Percentiles rank a stretch among this genome's conserved stretches.
phyloP scores from a whole-genome alignment of 2,797 vertebrate genomes.

The Chelon labrosus region DNA sequence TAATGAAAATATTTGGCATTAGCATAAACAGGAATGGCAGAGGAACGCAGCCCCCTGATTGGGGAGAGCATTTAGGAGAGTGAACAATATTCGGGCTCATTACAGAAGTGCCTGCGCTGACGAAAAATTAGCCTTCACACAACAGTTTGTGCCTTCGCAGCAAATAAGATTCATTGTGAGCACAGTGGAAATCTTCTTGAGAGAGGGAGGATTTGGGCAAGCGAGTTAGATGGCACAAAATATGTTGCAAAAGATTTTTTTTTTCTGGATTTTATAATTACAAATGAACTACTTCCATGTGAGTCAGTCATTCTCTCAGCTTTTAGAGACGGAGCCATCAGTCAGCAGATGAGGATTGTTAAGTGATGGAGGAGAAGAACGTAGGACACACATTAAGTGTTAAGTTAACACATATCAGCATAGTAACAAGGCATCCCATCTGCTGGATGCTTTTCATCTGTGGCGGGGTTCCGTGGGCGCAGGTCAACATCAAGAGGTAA shows the following conservation, averaged over 20 bases:
- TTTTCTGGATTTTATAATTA: conserved; percentile 38
- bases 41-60: conserved; percentile 41
- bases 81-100: conserved; percentile 50
- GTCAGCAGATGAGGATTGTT: neutral
- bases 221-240: conserved; percentile 26
- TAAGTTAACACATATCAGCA: conserved; percentile 21
- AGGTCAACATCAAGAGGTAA: conserved; percentile 40
- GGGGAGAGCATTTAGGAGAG: conserved; percentile 29
- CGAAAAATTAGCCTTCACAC: conserved; percentile 30
- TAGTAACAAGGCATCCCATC: conserved; percentile 34
- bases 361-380: conserved; percentile 8
- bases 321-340: neutral
- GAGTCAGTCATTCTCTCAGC: conserved; percentile 8
- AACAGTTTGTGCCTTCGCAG: conserved; percentile 39
- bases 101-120: conserved; percentile 22
- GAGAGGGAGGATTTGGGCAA: conserved; percentile 17
- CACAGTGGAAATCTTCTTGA: conserved; percentile 14
- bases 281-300: conserved; percentile 8
- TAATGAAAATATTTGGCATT: conserved; percentile 68
- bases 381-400: conserved; percentile 2
- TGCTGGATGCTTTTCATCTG: conserved; percentile 35
- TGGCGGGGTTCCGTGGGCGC: conserved; percentile 20
- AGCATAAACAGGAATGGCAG: conserved; percentile 51
- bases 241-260: conserved; percentile 1
- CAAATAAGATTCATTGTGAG: conserved; percentile 44